Percentiles rank a stretch among this genome's conserved stretches.
Conservation (phyloP, 53 echinoderm and acorn worm genomes). For the Holothuria scabra region DNA sequence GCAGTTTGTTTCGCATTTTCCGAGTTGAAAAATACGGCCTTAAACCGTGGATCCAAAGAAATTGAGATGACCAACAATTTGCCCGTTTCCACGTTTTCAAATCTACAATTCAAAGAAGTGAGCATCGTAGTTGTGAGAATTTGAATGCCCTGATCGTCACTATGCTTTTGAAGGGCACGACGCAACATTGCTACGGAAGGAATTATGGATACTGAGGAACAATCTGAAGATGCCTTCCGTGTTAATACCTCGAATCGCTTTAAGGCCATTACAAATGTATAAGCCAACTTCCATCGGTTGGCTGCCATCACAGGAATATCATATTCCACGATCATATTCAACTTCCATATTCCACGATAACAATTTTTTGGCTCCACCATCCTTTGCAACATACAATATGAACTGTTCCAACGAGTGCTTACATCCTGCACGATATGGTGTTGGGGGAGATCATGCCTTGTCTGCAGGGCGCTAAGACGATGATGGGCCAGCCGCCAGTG, state of each 20-base stretch:
- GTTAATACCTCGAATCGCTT: slow-evolving; percentile 44
- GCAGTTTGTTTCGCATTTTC: neutral
- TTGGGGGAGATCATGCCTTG: slow-evolving; percentile 24
- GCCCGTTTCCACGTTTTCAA: neutral
- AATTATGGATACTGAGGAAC: slow-evolving; percentile 12
- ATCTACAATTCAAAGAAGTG: slow-evolving; percentile 4
- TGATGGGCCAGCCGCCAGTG: too few species aligned
- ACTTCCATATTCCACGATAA: too few species aligned
- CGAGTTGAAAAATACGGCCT: neutral
- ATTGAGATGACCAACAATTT: neutral
- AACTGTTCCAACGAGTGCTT: slow-evolving; percentile 36
- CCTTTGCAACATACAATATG: slow-evolving; percentile 25
- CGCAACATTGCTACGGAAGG: slow-evolving; percentile 19
- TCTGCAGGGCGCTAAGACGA: neutral
- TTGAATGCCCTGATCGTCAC: neutral
- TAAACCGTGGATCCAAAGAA: slow-evolving; percentile 16
- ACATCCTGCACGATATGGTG: slow-evolving; percentile 53
- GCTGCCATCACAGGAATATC: slow-evolving; percentile 51
- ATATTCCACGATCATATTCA: slow-evolving; percentile 49
- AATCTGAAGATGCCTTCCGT: slow-evolving; percentile 8
- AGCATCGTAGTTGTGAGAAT: slow-evolving; percentile 24
- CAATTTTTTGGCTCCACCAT: neutral
- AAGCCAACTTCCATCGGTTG: slow-evolving; percentile 44
- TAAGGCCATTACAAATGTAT: slow-evolving; percentile 28
- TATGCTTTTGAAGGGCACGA: neutral